Base-by-base conservation (phyloP, 2,888 invertebrate genomes). In the Drosophila flavopinicola region DNA sequence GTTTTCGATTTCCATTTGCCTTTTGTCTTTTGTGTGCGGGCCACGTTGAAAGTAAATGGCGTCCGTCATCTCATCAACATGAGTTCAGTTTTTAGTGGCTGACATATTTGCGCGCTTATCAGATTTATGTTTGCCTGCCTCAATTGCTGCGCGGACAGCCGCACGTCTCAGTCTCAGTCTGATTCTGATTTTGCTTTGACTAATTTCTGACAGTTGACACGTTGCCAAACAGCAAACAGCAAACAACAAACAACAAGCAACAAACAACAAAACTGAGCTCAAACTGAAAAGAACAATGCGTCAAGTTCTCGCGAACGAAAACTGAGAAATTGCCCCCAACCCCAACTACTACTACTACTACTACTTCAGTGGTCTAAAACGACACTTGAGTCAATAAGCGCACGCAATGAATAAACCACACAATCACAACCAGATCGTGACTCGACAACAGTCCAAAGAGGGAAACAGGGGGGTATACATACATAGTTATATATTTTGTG, bases 331-430 rank as follows among this genome's bases (percentile, higher is more conserved):
- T 44, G n/a, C 25, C 35, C 15, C 24, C 51, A 52, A 11, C 45
- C 41, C 56, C 73, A 76, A 87, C 87, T 17, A 44, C 27, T 29
- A 42, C n/a, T 42, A 6, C 1, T 13, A 27, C 24, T 13, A 44
- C 44, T 86, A 78, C 88, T 87, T 87, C 87, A 86, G 88, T 87
- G 87, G 85, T 75, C 66, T 66, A 75, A 80, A 87, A 80, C 82
- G 87, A 73, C 87, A 88, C 86, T 86, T 84, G 77, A 85, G 80
- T 76, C 72, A 76, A 85, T 72, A 77, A 59, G 47, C 60, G 45
- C 44, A 57, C 64, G 57, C 39, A 63, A 59, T 49, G 52, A 63
- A 63, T 47, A 59, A 65, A 25, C 44, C 60, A 45, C 48, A 37
- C 29, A 41, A 20, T 27, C 20, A 49, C 38, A 33, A 24, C 17